A percentile compares a stretch with the other conserved stretches of the same genome.
Evolutionary conservation across 2,888 invertebrate species (phyloP).

Genomic region (Aromia moschata): DNA sequence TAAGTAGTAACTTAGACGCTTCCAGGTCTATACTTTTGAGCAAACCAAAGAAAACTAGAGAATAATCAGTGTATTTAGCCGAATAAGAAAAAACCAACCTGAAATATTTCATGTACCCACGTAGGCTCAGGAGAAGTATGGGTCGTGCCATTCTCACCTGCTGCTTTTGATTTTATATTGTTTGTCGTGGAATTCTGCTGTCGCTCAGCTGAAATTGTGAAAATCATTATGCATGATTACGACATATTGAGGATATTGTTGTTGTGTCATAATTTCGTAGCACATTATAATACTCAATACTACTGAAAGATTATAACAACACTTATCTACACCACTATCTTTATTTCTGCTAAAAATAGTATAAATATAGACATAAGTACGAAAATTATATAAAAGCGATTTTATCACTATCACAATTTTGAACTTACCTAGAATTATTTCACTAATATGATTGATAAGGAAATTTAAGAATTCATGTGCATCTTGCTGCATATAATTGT

Average conservation of each 20-base stretch:
- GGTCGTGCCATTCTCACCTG: slow-evolving; percentile 65
- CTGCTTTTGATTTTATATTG: slow-evolving; percentile 67
- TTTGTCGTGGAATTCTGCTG: slow-evolving; percentile 73
- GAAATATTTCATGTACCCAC: slow-evolving; percentile 99
- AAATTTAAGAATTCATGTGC: slow-evolving; percentile 99
- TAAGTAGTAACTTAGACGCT: too few relatives aligned
- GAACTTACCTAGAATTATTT: slow-evolving; percentile 91
- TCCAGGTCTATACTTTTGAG: too few relatives aligned
- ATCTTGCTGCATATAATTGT: slow-evolving; percentile 99
- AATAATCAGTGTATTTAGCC: too few relatives aligned
- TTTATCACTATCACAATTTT: neutral
- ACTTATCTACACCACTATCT: neutral
- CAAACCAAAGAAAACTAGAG: too few relatives aligned
- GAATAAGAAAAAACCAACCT: slow-evolving; percentile 61
- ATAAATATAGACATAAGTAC: neutral
- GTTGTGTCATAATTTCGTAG: neutral
- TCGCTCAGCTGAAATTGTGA: slow-evolving; percentile 70
- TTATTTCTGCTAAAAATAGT: neutral
- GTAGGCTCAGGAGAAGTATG: slow-evolving; percentile 82
- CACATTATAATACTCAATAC: neutral
- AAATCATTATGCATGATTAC: neutral
- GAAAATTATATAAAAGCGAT: neutral
- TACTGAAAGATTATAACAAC: neutral
- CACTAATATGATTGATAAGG: slow-evolving; percentile 97
- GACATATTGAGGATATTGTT: neutral